phyloP scores from a whole-genome alignment of 2,113 vertebrate genomes.

The Solenodon paradoxus region DNA sequence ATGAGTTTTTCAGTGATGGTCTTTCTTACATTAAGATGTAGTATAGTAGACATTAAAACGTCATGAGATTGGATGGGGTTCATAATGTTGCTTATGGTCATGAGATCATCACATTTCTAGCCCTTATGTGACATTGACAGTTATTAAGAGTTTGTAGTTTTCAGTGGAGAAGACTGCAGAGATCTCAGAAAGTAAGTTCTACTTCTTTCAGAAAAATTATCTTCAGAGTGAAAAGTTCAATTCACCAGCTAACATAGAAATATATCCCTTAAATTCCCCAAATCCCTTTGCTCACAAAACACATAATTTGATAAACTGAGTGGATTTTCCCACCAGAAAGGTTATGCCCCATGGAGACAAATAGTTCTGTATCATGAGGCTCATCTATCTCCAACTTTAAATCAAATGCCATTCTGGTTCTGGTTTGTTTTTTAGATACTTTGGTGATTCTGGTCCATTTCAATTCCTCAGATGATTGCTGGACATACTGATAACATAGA shows the following conservation, averaged over 20 bases:
- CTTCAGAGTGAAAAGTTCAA: not conserved
- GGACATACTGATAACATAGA: not conserved
- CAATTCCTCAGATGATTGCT: not conserved
- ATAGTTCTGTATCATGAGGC: not conserved
- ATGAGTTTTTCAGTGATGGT: too few relatives aligned
- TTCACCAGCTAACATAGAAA: not conserved
- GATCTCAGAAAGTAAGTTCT: not conserved
- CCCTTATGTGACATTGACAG: not conserved
- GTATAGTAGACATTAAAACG: not conserved
- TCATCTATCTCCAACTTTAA: not conserved
- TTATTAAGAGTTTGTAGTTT: not conserved
- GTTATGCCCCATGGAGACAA: not conserved
- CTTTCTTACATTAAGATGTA: too few relatives aligned
- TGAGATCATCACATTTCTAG: not conserved
- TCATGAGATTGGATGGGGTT: rapidly evolving
- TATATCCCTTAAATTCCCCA: not conserved
- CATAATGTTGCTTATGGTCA: too few relatives aligned
- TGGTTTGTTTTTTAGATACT: not conserved
- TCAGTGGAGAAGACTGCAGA: not conserved
- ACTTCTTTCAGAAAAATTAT: not conserved
- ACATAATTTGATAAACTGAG: conserved; percentile 48
- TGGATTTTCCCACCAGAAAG: conserved; percentile 49
- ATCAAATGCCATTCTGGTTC: not conserved
- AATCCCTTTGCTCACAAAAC: conserved; percentile 19
- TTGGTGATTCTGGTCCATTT: not conserved